Conservation (phyloP, 1,140 invertebrate species). For the Drosophila ananassae region DNA sequence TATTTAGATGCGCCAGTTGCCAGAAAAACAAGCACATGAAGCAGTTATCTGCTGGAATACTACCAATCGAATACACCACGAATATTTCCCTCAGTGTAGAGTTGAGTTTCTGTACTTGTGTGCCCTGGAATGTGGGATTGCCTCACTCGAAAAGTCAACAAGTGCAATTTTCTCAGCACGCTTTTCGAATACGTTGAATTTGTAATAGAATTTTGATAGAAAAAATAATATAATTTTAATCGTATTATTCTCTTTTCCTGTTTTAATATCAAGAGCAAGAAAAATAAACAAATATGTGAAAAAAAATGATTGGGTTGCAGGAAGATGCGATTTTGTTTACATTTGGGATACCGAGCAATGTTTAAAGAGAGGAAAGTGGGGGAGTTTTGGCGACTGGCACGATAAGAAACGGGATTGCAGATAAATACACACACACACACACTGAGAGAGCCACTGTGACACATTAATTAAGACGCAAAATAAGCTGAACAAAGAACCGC, state of each 20-base stretch:
- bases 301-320: neutral
- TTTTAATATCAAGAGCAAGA: constrained; percentile 10
- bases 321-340: constrained; percentile 60
- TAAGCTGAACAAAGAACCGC: constrained; percentile 38
- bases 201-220: constrained; percentile 19
- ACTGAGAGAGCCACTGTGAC: constrained; percentile 17
- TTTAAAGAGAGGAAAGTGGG: constrained; percentile 6
- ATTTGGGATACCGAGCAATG: constrained; percentile 37
- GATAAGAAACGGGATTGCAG: constrained; percentile 72
- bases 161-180: constrained; percentile 48
- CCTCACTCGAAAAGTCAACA: constrained; percentile 52
- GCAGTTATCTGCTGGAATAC: neutral
- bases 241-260: neutral
- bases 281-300: constrained; percentile 14
- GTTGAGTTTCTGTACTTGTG: neutral
- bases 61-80: neutral
- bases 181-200: constrained; percentile 19
- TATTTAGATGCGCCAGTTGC: constrained; percentile 11
- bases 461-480: constrained; percentile 52
- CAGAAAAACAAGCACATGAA: neutral
- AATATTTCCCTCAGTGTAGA: too few species aligned
- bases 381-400: constrained; percentile 51
- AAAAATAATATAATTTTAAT: constrained; percentile 15
- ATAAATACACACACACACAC: constrained; percentile 56
- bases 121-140: constrained; percentile 21